Percentiles rank a stretch among this genome's conserved stretches.
phyloP scores from a whole-genome alignment of 2,888 invertebrate genomes.

The Dryobotodes eremita region DNA sequence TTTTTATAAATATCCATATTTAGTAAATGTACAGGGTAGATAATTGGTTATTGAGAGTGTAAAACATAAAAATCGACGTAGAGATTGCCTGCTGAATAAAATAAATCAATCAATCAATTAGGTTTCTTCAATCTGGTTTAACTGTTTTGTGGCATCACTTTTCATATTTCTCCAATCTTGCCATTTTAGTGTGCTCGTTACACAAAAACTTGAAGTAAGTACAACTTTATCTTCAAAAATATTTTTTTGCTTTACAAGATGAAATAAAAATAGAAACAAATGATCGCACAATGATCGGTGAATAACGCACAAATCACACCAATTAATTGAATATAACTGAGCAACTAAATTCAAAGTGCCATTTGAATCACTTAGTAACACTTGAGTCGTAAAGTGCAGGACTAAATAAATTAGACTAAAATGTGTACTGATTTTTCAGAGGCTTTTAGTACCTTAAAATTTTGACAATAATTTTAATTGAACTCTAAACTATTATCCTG shows the following conservation, averaged over 20 bases:
- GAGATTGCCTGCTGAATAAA: too few relatives aligned
- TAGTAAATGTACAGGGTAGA: too few relatives aligned
- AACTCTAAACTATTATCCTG: background rate
- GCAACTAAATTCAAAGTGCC: background rate
- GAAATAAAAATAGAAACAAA: background rate
- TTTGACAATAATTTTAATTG: background rate
- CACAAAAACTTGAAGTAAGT: too few relatives aligned
- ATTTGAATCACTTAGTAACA: slow-evolving; percentile 35
- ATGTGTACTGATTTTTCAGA: background rate
- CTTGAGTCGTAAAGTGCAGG: slow-evolving; percentile 17
- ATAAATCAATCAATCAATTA: too few relatives aligned
- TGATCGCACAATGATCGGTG: background rate
- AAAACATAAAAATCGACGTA: too few relatives aligned
- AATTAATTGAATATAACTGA: slow-evolving; percentile 7
- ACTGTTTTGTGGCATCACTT: too few relatives aligned
- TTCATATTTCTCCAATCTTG: too few relatives aligned
- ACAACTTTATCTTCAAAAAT: too few relatives aligned
- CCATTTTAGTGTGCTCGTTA: too few relatives aligned
- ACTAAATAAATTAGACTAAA: slow-evolving; percentile 22
- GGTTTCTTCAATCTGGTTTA: too few relatives aligned
- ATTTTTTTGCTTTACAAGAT: background rate
- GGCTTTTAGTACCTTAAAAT: background rate
- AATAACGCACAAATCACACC: background rate
- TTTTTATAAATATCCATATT: too few relatives aligned
- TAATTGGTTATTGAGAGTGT: too few relatives aligned